Conservation (phyloP, 2,888 invertebrate genomes). For the Unio delphinus region DNA sequence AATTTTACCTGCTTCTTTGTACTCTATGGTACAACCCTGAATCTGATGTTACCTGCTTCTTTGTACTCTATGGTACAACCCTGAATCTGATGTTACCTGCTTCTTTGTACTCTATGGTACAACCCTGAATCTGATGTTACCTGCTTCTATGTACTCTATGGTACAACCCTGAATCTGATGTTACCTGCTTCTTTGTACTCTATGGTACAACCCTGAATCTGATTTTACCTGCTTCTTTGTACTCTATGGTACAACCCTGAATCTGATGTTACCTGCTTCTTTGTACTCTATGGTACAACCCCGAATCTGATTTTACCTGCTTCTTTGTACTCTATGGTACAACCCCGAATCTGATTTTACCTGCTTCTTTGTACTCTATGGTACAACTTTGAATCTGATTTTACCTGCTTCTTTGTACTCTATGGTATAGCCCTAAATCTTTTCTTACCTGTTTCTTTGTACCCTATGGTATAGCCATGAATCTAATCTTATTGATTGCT, state of each 20-base stretch:
- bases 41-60: too few species aligned
- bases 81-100: too few species aligned
- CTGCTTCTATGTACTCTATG: too few species aligned
- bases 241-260: slow-evolving; percentile 61
- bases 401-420: slow-evolving; percentile 13
- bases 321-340: slow-evolving; percentile 13
- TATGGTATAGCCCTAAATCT: slow-evolving; percentile 49
- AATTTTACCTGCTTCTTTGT: too few species aligned
- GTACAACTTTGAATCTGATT: slow-evolving; percentile 54
- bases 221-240: slow-evolving; percentile 45
- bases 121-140: too few species aligned
- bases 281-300: slow-evolving; percentile 32
- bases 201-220: too few species aligned
- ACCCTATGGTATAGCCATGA: slow-evolving; percentile 43
- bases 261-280: neutral
- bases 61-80: too few species aligned
- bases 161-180: too few species aligned
- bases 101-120: too few species aligned
- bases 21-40: too few species aligned
- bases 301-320: slow-evolving; percentile 47
- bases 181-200: too few species aligned
- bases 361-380: slow-evolving; percentile 11
- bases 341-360: slow-evolving; percentile 54
- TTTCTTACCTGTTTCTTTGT: slow-evolving; percentile 50
- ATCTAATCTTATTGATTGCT: slow-evolving; percentile 35